Conservation (phyloP, 2,113 vertebrate genomes). For the Thymallus thymallus region DNA sequence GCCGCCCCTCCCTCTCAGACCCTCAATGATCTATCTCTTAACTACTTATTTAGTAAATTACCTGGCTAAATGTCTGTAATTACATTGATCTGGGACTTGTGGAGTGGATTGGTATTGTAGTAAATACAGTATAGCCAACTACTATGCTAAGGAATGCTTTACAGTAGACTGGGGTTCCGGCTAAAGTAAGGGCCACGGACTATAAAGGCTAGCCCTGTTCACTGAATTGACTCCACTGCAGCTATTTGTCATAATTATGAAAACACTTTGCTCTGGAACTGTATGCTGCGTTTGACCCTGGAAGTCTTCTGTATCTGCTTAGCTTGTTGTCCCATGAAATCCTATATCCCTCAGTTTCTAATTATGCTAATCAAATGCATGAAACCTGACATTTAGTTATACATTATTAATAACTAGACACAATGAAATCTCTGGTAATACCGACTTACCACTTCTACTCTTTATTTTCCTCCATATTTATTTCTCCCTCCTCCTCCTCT, state of each 20-base stretch:
- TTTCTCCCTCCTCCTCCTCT: conserved; percentile 37
- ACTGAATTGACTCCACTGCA: conserved; percentile 40
- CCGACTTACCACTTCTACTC: conserved; percentile 35
- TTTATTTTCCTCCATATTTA: conserved; percentile 17
- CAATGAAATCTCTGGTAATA: conserved; percentile 65
- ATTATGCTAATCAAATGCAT: conserved; percentile 75
- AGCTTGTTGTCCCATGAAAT: conserved; percentile 60
- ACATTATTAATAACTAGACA: conserved; percentile 72
- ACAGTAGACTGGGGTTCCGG: conserved; percentile 18
- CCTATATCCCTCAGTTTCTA: conserved; percentile 65
- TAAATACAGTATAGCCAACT: conserved; percentile 11
- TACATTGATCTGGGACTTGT: conserved; percentile 36
- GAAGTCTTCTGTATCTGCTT: conserved; percentile 44
- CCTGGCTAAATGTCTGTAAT: conserved; percentile 50
- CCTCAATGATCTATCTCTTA: conserved; percentile 43
- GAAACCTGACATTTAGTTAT: conserved; percentile 69
- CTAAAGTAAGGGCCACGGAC: not conserved
- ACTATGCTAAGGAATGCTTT: not conserved
- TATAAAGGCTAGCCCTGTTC: conserved; percentile 12
- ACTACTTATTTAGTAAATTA: conserved; percentile 60
- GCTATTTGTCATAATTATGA: conserved; percentile 68
- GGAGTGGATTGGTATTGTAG: not conserved
- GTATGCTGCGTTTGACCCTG: conserved; percentile 22
- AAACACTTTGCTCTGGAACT: conserved; percentile 37
- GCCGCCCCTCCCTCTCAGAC: not conserved